Percentiles rank a stretch among this genome's conserved stretches.
Evolutionary conservation across 2,113 vertebrate species (phyloP).

Genomic region (Chamaea fasciata): DNA sequence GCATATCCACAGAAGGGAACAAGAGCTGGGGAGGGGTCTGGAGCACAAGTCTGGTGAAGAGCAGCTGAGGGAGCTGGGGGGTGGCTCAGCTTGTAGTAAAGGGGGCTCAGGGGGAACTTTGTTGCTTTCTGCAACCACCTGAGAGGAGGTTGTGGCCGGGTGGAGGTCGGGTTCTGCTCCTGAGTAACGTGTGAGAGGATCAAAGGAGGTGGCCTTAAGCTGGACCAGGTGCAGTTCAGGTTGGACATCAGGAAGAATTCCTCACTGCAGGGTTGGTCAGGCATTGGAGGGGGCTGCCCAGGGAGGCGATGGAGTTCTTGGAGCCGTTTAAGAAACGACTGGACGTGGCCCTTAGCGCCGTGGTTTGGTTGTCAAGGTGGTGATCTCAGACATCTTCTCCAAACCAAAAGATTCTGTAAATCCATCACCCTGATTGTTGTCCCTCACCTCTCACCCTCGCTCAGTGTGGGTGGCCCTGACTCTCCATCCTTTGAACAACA

Average conservation of each 20-base stretch:
- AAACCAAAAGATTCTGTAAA: not conserved
- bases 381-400: not conserved
- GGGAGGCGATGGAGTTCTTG: not conserved
- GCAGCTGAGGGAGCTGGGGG: not conserved
- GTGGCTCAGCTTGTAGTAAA: not conserved
- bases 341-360: accelerated
- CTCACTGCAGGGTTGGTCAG: not conserved
- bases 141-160: not conserved
- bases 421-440: accelerated
- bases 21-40: not conserved
- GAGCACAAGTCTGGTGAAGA: not conserved
- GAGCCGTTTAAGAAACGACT: not conserved
- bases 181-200: accelerated
- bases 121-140: not conserved
- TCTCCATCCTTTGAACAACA: not conserved
- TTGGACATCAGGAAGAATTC: not conserved
- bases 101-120: not conserved
- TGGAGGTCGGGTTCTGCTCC: not conserved
- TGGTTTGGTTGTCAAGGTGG: not conserved
- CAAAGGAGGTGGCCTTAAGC: not conserved
- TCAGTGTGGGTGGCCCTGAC: accelerated
- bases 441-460: accelerated
- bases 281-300: not conserved
- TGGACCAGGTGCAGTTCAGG: not conserved
- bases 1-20: not conserved